Evolutionary conservation across 1,140 invertebrate species (phyloP), one percentile per base, ranked within the genome.

Genomic region (Ips typographus): DNA sequence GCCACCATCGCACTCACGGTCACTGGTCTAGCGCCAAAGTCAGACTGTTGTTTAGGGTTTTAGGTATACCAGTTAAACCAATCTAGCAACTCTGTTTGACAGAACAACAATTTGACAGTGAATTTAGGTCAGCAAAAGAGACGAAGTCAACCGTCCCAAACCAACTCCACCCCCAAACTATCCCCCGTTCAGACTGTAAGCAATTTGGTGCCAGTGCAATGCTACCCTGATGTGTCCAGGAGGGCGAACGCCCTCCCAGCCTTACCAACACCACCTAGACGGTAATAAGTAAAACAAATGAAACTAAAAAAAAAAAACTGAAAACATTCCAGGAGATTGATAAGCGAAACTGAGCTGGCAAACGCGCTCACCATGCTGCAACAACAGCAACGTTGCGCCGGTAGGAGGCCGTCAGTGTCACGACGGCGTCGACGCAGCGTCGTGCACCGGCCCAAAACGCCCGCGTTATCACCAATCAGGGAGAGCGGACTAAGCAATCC

Each of bases 401-500:
- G 77, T 6, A 74, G 49, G 36, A 69, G 74, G 3, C 49, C 73
- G 49, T 76, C 79, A 49, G n/a, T n/a, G n/a, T n/a, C n/a, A n/a
- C 69, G 79, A 4, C 73, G 79, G 44, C 67, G 78, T 60, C 72
- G 77, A 41, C 72, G 77, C 57, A 80, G 76, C 70, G 78, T 78
- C 36, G 73, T 74, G 5, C 79, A 77, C 49, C 73, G 77, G 74
- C 85, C 73, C 67, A 85, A 78, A 78, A 88, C 83, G n/a, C 85
- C 81, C 67, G 84, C 84, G 42, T 77, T 91, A 51, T 90, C 88
- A 41, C 89, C 90, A 5, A 91, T 90, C 41, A 85, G 87, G 47
- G 89, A 91, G 73, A 89, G 88, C 8, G 89, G 89, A n/a, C 80
- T 90, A 1, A 90, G 89, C 2, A 90, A 90, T 80, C 88, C 89